phyloP scores from a whole-genome alignment of 2,888 invertebrate species.

The Fragum fragum region DNA sequence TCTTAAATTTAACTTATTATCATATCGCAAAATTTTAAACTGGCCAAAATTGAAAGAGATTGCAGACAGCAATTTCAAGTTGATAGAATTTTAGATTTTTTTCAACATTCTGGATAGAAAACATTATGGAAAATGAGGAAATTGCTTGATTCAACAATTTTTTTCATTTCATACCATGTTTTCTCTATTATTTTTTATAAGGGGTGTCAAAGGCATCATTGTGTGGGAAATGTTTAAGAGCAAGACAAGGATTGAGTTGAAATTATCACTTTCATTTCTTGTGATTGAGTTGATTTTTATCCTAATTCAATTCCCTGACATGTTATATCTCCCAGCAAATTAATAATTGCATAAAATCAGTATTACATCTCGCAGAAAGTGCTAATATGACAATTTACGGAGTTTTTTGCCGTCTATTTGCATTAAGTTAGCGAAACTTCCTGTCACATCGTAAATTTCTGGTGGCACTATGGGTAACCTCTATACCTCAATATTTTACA shows the following conservation, averaged over 20 bases:
- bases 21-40: too few relatives aligned
- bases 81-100: too few relatives aligned
- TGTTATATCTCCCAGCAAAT: slow-evolving; percentile 37
- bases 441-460: slow-evolving; percentile 66
- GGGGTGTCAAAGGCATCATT: too few relatives aligned
- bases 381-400: slow-evolving; percentile 55
- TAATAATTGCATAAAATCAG: slow-evolving; percentile 48
- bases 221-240: neutral
- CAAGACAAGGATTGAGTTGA: slow-evolving; percentile 7
- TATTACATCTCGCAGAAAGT: slow-evolving; percentile 36
- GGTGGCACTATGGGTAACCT: slow-evolving; percentile 43
- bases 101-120: too few relatives aligned
- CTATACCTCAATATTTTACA: slow-evolving; percentile 58
- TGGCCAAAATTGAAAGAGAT: too few relatives aligned
- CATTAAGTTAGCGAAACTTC: slow-evolving; percentile 37
- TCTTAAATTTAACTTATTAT: too few relatives aligned
- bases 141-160: too few relatives aligned
- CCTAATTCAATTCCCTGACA: slow-evolving; percentile 37
- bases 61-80: too few relatives aligned
- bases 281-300: slow-evolving; percentile 34
- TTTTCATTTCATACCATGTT: too few relatives aligned
- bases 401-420: slow-evolving; percentile 50
- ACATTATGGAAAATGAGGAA: too few relatives aligned
- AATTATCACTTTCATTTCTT: slow-evolving; percentile 24
- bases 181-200: too few relatives aligned